Evolutionary conservation across 1,140 invertebrate species (phyloP), one percentile per base, ranked within the genome.

Genomic region (Drosophila athabasca): DNA sequence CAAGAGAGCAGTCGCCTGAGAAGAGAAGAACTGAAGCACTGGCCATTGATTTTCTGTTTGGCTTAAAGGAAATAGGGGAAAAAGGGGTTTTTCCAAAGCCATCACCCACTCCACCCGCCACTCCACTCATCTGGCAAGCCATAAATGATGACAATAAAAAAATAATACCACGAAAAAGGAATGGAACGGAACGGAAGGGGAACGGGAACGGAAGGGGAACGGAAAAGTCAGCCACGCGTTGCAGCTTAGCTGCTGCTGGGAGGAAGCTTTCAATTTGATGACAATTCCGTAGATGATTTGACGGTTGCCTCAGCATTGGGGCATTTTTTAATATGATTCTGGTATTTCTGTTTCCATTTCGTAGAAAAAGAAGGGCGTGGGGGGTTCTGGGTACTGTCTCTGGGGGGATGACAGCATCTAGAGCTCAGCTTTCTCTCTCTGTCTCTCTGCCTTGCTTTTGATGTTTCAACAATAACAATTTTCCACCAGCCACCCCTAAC

Each of bases 231-330:
- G 79, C 80, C 79, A 83, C 79, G 79, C 79, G 79, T 84, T 83
- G 79, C 79, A 83, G 79, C 79, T 83, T 84, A 83, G 80, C 69
- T 24, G 66, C 29, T 15, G 59, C 17, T 29, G 26, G 26, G 0
- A 45, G 52, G 54, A 69, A 67, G 74, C 78, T 79, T 87, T 87
- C 83, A 87, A 87, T 87, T 87, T 87, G 78, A 87, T 87, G 82
- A 87, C 82, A 87, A 87, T 87, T 87, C 83, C 83, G 83, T 52
- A 82, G 82, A 87, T 87, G 83, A 87, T 88, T 82, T 88, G 82
- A 76, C 70, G 83, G 83, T 82, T 76, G 78, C 70, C 79, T 81
- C 81, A 70, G 82, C 78, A 62, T 87, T 88, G 76, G 82, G 35
- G 83, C 70, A 87, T 87, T 87, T 85, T 87, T 87, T 87, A 87